These are phyloP conservation scores for Nephrotoma appendiculata DNA, from an alignment of 2,888 invertebrate species.

Conservation along the genomic window DNA sequence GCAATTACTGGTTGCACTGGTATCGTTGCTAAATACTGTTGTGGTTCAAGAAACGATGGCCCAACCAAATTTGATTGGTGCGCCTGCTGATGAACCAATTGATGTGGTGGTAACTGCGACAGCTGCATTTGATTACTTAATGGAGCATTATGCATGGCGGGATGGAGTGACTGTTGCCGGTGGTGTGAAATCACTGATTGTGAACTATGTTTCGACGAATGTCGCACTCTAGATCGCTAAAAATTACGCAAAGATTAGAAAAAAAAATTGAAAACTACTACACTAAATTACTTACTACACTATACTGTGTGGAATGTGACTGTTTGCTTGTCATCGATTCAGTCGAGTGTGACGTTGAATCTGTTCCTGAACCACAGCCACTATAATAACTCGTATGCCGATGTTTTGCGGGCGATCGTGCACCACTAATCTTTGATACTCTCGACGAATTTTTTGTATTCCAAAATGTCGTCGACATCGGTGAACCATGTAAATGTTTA, in stretches of 20 bases:
- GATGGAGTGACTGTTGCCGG: slow-evolving; percentile 17
- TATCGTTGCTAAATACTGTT: slow-evolving; percentile 41
- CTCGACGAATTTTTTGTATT: slow-evolving; percentile 33
- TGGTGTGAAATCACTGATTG: slow-evolving; percentile 4
- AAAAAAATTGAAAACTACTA: not conserved
- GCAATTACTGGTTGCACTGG: slow-evolving; percentile 42
- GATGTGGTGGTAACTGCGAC: slow-evolving; percentile 10
- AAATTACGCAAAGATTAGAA: slow-evolving; percentile 9
- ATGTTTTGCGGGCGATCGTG: slow-evolving; percentile 25
- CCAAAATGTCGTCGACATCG: slow-evolving; percentile 30
- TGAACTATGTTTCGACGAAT: slow-evolving; percentile 14
- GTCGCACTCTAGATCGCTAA: slow-evolving; percentile 24
- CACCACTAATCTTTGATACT: slow-evolving; percentile 22
- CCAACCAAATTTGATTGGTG: slow-evolving; percentile 15
- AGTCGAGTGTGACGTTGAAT: slow-evolving; percentile 49
- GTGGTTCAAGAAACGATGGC: slow-evolving; percentile 32
- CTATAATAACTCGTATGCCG: slow-evolving; percentile 25
- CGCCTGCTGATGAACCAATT: slow-evolving; percentile 17
- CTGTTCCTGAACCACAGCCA: slow-evolving; percentile 31
- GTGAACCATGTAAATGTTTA: slow-evolving; percentile 19
- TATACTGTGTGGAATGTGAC: slow-evolving; percentile 34
- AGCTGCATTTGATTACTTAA: slow-evolving; percentile 14
- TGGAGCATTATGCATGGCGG: slow-evolving; percentile 13
- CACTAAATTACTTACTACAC: slow-evolving; percentile 26
- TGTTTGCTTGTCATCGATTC: slow-evolving; percentile 50